Evolutionary conservation across 2,888 invertebrate genomes (phyloP).

Genomic region (Microctonus hyperodae): DNA sequence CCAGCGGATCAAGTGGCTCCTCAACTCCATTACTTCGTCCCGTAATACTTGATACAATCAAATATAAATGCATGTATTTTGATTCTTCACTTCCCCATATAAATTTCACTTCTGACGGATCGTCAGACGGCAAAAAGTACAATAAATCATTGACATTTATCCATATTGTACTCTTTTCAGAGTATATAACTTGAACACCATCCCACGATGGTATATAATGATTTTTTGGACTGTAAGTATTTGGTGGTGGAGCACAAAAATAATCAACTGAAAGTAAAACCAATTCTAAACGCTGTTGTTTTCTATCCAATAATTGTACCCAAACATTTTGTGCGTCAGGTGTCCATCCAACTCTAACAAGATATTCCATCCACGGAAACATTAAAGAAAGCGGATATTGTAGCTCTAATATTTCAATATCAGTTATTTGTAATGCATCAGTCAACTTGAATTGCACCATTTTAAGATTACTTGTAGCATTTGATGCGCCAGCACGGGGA

Average conservation of each 20-base stretch:
- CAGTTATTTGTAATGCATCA: conserved; percentile 73
- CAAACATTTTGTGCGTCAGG: conserved; percentile 88
- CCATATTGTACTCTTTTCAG: conserved; percentile 81
- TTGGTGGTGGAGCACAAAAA: conserved; percentile 71
- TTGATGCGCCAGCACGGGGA: conserved; percentile 87
- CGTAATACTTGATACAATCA: conserved; percentile 71
- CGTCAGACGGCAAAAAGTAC: conserved; percentile 76
- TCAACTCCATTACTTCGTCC: conserved; percentile 67
- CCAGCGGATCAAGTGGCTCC: conserved; percentile 65
- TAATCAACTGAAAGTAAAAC: conserved; percentile 82
- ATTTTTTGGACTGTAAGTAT: conserved; percentile 64
- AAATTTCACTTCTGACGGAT: conserved; percentile 69
- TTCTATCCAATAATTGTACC: conserved; percentile 88
- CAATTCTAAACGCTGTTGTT: conserved; percentile 85
- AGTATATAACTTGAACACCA: conserved; percentile 69
- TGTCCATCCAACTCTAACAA: conserved; percentile 95
- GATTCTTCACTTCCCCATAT: conserved; percentile 94
- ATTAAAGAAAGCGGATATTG: conserved; percentile 78
- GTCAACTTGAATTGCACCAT: conserved; percentile 80
- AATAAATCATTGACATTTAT: conserved; percentile 92
- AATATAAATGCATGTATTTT: conserved; percentile 87
- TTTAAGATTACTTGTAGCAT: conserved; percentile 89
- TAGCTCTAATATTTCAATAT: conserved; percentile 78
- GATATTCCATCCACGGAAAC: conserved; percentile 95
- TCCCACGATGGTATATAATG: conserved; percentile 60